Conservation (phyloP, 2,113 vertebrate genomes). For the Ameiurus melas region DNA sequence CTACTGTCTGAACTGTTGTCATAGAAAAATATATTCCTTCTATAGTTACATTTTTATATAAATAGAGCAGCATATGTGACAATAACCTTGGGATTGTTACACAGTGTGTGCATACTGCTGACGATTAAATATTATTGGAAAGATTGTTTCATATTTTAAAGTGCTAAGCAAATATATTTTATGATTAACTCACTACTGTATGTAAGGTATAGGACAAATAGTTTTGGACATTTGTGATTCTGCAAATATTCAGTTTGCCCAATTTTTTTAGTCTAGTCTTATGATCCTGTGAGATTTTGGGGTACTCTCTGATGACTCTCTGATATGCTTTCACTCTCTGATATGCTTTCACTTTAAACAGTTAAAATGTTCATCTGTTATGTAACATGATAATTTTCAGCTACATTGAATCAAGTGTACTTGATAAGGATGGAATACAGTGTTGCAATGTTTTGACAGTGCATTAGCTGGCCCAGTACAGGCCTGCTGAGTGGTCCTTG, state of each 20-base stretch:
- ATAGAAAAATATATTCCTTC: neutral
- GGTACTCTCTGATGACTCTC: too few relatives aligned
- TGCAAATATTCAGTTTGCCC: neutral
- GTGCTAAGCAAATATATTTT: neutral
- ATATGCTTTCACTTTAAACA: neutral
- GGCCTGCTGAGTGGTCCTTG: conserved; percentile 23
- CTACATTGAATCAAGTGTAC: conserved; percentile 8
- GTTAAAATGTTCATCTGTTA: neutral
- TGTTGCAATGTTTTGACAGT: conserved; percentile 44
- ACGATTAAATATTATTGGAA: neutral
- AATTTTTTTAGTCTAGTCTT: neutral
- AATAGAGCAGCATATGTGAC: neutral
- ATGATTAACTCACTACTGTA: neutral
- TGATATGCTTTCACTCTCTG: neutral
- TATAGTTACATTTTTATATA: neutral
- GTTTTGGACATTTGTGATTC: neutral
- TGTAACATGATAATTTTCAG: neutral
- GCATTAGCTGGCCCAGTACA: conserved; percentile 10
- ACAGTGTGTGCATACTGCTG: neutral
- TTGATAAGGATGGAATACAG: conserved; percentile 20
- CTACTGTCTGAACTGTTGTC: neutral
- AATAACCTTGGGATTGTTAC: neutral
- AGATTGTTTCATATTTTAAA: neutral
- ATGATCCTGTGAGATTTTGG: neutral
- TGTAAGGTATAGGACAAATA: neutral